These are phyloP conservation scores for Leucoraja ocellata DNA, from an alignment of 2,797 vertebrate genomes.

Conservation along the genomic window DNA sequence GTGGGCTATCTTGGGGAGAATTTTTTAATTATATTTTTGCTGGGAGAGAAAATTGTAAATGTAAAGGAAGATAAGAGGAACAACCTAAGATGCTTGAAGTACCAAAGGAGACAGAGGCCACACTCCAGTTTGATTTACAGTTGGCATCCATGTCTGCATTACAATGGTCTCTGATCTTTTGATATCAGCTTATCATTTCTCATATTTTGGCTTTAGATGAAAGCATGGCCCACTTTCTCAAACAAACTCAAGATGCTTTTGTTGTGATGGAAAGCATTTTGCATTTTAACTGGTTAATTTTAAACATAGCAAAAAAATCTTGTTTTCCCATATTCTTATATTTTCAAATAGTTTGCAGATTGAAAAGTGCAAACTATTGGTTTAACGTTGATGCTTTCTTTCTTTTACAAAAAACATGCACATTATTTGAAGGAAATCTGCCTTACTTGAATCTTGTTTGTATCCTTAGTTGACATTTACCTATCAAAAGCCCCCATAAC, in stretches of 20 bases:
- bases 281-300: not conserved
- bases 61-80: too few relatives aligned
- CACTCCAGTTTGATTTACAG: too few relatives aligned
- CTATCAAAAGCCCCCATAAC: not conserved
- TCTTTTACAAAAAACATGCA: not conserved
- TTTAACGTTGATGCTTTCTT: too few relatives aligned
- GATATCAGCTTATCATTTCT: too few relatives aligned
- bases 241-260: not conserved
- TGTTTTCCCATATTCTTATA: not conserved
- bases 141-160: too few relatives aligned
- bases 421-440: not conserved
- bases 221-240: not conserved
- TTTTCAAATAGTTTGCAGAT: too few relatives aligned
- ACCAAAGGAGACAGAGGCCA: too few relatives aligned
- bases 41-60: too few relatives aligned
- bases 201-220: not conserved
- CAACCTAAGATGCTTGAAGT: too few relatives aligned
- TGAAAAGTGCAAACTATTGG: not conserved
- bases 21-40: too few relatives aligned
- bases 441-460: not conserved
- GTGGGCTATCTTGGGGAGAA: too few relatives aligned
- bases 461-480: not conserved
- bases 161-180: too few relatives aligned
- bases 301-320: not conserved
- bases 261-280: not conserved